A percentile compares a stretch with the other conserved stretches of the same genome.
These are phyloP conservation scores for Sebastes steindachneri DNA, from an alignment of 2,797 vertebrate genomes.

Conservation along the genomic window DNA sequence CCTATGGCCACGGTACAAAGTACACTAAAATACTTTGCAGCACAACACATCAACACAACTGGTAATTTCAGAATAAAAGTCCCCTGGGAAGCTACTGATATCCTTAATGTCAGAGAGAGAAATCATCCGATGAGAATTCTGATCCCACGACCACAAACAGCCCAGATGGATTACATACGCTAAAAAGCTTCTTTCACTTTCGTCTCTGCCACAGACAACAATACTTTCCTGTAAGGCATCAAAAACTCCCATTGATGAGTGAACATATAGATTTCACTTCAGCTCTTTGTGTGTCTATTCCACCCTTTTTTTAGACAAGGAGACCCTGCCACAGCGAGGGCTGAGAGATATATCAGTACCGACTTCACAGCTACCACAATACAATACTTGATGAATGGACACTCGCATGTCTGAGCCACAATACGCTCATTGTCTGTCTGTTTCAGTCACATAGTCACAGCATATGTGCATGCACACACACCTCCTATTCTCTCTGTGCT, in stretches of 20 bases:
- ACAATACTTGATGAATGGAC: slow-evolving; percentile 55
- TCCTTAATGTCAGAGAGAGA: background rate
- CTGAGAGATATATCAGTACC: background rate
- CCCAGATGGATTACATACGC: slow-evolving; percentile 11
- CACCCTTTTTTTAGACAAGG: slow-evolving; percentile 20
- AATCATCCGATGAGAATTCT: background rate
- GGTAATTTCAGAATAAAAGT: slow-evolving; percentile 8
- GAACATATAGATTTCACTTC: slow-evolving; percentile 42
- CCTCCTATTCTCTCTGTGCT: slow-evolving; percentile 38
- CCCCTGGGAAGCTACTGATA: background rate
- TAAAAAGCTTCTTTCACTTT: background rate
- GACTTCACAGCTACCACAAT: slow-evolving; percentile 23
- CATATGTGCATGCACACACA: slow-evolving; percentile 25
- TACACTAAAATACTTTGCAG: background rate
- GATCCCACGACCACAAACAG: background rate
- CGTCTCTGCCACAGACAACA: slow-evolving; percentile 13
- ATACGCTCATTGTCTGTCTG: slow-evolving; percentile 58
- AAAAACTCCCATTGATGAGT: slow-evolving; percentile 23
- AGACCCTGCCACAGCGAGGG: slow-evolving; percentile 2
- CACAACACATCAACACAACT: background rate
- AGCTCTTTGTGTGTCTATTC: slow-evolving; percentile 26
- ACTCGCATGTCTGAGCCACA: slow-evolving; percentile 54
- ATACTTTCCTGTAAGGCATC: slow-evolving; percentile 27
- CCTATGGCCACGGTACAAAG: background rate
- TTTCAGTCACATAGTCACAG: slow-evolving; percentile 16